phyloP scores from a whole-genome alignment of 2,888 invertebrate genomes.

The Girardia tigrina region DNA sequence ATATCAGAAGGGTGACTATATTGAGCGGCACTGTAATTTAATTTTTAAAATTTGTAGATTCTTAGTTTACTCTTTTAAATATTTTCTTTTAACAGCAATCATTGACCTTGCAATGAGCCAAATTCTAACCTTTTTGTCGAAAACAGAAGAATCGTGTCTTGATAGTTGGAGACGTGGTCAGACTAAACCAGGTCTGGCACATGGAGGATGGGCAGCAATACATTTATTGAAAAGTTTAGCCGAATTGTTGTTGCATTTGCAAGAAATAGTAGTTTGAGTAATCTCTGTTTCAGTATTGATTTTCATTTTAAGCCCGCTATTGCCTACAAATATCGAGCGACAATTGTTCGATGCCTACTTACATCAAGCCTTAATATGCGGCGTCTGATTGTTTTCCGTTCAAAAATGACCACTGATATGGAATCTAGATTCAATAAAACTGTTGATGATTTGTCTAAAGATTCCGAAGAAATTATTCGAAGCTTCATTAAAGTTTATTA shows the following conservation, averaged over 20 bases:
- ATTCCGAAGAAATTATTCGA: conserved; percentile 16
- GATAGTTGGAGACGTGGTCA: not conserved
- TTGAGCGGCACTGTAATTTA: too few relatives aligned
- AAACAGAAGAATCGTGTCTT: not conserved
- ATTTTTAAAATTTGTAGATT: too few relatives aligned
- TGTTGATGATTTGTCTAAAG: conserved; percentile 18
- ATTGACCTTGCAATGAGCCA: not conserved
- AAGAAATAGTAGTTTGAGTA: not conserved
- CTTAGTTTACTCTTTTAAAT: too few relatives aligned
- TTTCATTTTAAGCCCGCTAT: not conserved
- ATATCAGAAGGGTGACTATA: too few relatives aligned
- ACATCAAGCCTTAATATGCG: not conserved
- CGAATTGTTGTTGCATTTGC: not conserved
- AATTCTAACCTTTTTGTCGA: not conserved
- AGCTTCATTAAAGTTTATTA: conserved; percentile 2
- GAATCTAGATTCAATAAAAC: not conserved
- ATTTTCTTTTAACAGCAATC: not conserved
- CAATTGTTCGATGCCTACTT: not conserved
- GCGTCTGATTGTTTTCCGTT: not conserved
- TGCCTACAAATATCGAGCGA: not conserved
- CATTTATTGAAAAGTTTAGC: not conserved
- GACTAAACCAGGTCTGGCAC: not conserved
- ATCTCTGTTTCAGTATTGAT: too few relatives aligned
- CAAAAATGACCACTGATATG: not conserved
- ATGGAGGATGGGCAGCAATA: conserved; percentile 1